These are phyloP conservation scores for Dichetophora obliterata DNA, from an alignment of 2,888 invertebrate species.

Conservation along the genomic window DNA sequence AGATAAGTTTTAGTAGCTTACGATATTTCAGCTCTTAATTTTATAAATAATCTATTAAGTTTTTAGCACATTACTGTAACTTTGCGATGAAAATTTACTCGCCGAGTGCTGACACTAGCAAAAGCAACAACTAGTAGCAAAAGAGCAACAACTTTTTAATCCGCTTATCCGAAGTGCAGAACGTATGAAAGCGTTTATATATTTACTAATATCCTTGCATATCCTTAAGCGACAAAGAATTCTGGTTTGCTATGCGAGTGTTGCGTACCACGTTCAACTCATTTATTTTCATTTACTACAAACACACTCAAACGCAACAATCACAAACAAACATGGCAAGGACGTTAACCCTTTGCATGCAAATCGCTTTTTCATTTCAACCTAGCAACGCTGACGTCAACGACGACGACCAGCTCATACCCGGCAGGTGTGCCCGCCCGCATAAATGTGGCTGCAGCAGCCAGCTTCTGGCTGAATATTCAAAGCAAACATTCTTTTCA, in stretches of 20 bases:
- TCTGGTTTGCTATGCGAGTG: constrained; percentile 17
- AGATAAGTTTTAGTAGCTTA: no score
- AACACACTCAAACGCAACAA: neutral
- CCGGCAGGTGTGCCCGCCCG: neutral
- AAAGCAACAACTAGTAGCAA: no score
- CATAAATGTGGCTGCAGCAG: neutral
- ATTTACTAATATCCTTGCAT: constrained; percentile 30
- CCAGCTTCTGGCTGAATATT: neutral
- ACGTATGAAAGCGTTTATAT: neutral
- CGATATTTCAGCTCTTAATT: neutral
- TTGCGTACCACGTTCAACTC: neutral
- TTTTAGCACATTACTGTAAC: no score
- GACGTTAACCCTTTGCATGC: constrained; percentile 44
- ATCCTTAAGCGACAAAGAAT: constrained; percentile 23
- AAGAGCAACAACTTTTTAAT: neutral
- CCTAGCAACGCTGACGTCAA: neutral
- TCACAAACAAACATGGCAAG: constrained; percentile 18
- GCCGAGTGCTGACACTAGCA: no score
- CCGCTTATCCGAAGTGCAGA: constrained; percentile 32
- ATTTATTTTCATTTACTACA: constrained; percentile 30
- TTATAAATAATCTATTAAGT: neutral
- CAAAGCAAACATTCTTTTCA: constrained; percentile 14
- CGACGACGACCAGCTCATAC: neutral
- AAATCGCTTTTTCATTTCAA: constrained; percentile 28
- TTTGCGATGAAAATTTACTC: no score